phyloP scores from a whole-genome alignment of 1,140 invertebrate genomes.

The Lepidotrigona ventralis region DNA sequence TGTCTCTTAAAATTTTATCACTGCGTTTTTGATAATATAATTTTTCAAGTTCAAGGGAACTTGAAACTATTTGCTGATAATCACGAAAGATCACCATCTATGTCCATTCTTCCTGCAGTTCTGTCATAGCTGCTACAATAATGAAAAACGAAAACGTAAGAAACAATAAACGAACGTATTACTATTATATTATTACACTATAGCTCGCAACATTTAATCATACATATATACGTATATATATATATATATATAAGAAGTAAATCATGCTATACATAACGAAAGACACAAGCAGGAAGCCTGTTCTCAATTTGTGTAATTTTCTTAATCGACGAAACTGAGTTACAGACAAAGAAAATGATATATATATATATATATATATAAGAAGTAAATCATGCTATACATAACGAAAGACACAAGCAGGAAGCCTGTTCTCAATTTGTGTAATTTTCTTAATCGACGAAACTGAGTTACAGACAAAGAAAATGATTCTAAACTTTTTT shows the following conservation, averaged over 20 bases:
- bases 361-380: background rate
- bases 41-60: background rate
- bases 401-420: background rate
- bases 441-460: constrained; percentile 8
- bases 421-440: constrained; percentile 11
- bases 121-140: constrained; percentile 7
- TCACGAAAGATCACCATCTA: background rate
- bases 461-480: background rate
- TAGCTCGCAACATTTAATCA: constrained; percentile 27
- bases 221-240: constrained; percentile 4
- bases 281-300: background rate
- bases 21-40: background rate
- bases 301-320: constrained; percentile 22
- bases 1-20: background rate
- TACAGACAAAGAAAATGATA: no score
- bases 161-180: constrained; percentile 37
- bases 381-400: background rate
- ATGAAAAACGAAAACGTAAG: constrained; percentile 15
- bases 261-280: background rate
- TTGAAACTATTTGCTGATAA: background rate
- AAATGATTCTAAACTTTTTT: constrained; percentile 27
- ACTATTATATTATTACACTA: constrained; percentile 18
- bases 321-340: constrained; percentile 2
- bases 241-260: background rate
- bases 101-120: background rate